Evolutionary conservation across 2,113 vertebrate species (phyloP), one percentile per base, ranked within the genome.

Genomic region (Meleagris gallopavo): DNA sequence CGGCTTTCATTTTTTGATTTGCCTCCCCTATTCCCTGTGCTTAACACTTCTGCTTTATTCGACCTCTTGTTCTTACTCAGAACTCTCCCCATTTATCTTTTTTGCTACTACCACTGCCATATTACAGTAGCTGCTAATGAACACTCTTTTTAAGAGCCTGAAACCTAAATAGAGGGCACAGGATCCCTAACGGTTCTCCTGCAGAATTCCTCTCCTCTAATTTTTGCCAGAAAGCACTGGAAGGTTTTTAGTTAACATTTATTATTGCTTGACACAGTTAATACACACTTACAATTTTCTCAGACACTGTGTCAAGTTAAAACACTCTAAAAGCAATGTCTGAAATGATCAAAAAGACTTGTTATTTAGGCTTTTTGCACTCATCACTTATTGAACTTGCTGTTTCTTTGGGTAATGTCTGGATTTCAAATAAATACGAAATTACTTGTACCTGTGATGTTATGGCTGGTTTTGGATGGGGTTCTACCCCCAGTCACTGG

Each of bases 1-100:
- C 95, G 86, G 66, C 70, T 93, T 86, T 94, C 80, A 95, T 84
- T 92, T 96, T 92, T 89, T 93, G 21, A 20, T 84, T 93, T 93
- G 34, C 24, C 22, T 92, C 52, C 69, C n/a, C 54, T 83, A 34
- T 61, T 95, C 80, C 73, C 80, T 64, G 58, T 60, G 86, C 93
- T 82, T 75, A 65, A 57, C 48, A 9, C 71, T 78, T 81, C 7
- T 61, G 0, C 79, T 88, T 65, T 79, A 40, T 93, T 92, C 93
- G 70, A 81, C 83, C 73, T 86, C 15, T 48, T 92, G 34, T 92
- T 92, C 76, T 81, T 86, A 58, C 52, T 60, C 13, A 29, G 65
- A 73, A 52, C 75, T 92, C 71, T 67, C n/a, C 57, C 57, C 34
- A 32, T 88, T 71, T 75, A 71, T 75, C 50, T 38, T 66, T 72